A percentile compares a stretch with the other conserved stretches of the same genome.
Evolutionary conservation across 2,888 invertebrate species (phyloP).

Genomic region (Cinara cedri): DNA sequence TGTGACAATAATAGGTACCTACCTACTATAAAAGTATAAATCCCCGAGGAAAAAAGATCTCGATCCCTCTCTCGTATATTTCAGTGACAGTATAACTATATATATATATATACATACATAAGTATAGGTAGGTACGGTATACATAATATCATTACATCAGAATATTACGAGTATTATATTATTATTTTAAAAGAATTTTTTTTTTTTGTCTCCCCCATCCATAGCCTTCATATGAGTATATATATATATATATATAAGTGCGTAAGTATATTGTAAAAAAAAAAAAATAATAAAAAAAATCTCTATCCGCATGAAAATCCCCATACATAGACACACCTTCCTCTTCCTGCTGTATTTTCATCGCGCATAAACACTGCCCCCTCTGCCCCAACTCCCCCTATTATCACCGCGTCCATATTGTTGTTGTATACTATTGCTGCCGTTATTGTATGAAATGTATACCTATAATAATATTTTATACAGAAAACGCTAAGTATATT

Average conservation of each 20-base stretch:
- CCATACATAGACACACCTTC: constrained; percentile 18
- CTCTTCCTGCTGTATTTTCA: constrained; percentile 14
- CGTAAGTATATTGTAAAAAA: neutral
- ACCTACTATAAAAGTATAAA: too few relatives aligned
- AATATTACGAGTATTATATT: constrained; percentile 41
- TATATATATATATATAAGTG: constrained; percentile 8
- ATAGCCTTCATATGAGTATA: neutral
- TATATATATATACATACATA: neutral
- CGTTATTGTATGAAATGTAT: constrained; percentile 27
- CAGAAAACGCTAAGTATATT: constrained; percentile 1
- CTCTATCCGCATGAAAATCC: constrained; percentile 31
- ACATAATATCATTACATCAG: neutral
- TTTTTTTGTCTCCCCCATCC: constrained; percentile 15
- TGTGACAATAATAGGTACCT: constrained; percentile 51
- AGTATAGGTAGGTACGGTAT: neutral
- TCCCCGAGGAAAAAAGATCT: constrained; percentile 22
- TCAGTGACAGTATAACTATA: too few relatives aligned
- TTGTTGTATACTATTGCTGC: constrained; percentile 8
- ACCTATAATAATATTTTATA: constrained; percentile 10
- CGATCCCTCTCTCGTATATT: neutral
- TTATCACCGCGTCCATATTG: constrained; percentile 43
- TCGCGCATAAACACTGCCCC: constrained; percentile 18
- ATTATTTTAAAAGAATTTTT: constrained; percentile 47
- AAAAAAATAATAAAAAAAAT: neutral
- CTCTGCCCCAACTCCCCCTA: neutral